Evolutionary conservation across 2,888 invertebrate species (phyloP), one percentile per base, ranked within the genome.

Genomic region (Drosophila stalkeri): DNA sequence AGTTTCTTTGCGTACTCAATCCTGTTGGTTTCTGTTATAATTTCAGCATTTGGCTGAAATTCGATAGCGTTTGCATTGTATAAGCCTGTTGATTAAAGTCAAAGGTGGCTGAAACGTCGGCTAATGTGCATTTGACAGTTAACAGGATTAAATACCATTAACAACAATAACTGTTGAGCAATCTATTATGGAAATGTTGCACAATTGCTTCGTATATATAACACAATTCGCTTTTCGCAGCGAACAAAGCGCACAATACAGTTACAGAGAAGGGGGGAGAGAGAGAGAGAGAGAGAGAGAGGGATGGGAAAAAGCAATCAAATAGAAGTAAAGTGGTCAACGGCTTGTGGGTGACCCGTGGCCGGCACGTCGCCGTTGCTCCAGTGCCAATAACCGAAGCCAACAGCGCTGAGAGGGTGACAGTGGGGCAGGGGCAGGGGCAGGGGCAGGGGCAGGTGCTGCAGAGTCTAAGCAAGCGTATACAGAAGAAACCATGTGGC

Each of bases 321-420:
- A 77, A 75, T 80, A 72, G 66, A 72, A 77, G 72, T 69, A 64
- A 72, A 72, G 54, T 78, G 75, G 66, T 68, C 64, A 72, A 69
- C 56, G 69, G 46, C 62, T 66, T 64, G 72, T 66, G 80, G 66
- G 61, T 79, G 71, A 75, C 62, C 65, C 52, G 60, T 79, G 80
- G 63, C 47, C 59, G 33, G 20, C 37, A 55, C 18, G 33, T 20
- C 18, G 27, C n/a, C 14, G 41, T 18, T 44, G 70, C n/a, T 52
- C 33, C 59, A 69, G 37, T 33, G 55, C 57, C 71, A 71, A 47
- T 55, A 55, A 23, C 41, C 43, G 41, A 37, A 57, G 20, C 27
- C 44, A n/a, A 27, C 33, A 54, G 37, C 56, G 70, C n/a, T n/a
- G 51, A 60, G 69, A 61, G 20, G 49, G 49, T 43, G 31, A 55